Evolutionary conservation across 2,113 vertebrate genomes (phyloP), one percentile per base, ranked within the genome.

Genomic region (Gavia stellata): DNA sequence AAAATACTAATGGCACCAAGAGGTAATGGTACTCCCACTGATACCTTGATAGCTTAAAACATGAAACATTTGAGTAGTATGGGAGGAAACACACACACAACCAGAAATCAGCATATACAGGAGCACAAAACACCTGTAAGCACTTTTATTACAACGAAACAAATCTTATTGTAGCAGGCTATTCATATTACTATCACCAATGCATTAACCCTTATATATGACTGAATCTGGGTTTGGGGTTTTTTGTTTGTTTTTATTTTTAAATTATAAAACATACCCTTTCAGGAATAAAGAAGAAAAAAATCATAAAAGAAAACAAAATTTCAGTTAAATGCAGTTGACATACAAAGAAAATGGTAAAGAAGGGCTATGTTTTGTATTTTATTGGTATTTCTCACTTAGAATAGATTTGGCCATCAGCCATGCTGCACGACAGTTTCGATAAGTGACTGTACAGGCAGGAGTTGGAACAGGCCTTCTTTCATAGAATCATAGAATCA

Each of bases 11-110:
- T 21, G 18, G 29, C 36, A 84, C 8, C 19, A 75, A 92, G 92
- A 82, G 0, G 0, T n/a, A 72, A 52, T 9, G 8, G 17, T 47
- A 71, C 3, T 68, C 21, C n/a, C 38, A 61, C 36, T 15, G 36
- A 74, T 38, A n/a, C 20, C 10, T 17, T 14, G 13, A 75, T 12
- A 84, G 13, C 33, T 86, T 68, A 53, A 85, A 81, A 68, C 8
- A 40, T 0, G 6, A 70, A 72, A 25, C 36, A 42, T 65, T 86
- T 55, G 20, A 74, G 55, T 23, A 73, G 23, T 14, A 45, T 5
- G 4, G 33, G 29, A 44, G 38, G 49, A 36, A 74, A 61, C 62
- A 25, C 10, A 52, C 5, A n/a, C 42, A 29, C 9, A 28, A 33
- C 14, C 38, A 81, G 9, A 77, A 77, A 78, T 18, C 10, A 20